A percentile compares a stretch with the other conserved stretches of the same genome.
Evolutionary conservation across 2,113 vertebrate genomes (phyloP).

Genomic region (Theristicus caerulescens): DNA sequence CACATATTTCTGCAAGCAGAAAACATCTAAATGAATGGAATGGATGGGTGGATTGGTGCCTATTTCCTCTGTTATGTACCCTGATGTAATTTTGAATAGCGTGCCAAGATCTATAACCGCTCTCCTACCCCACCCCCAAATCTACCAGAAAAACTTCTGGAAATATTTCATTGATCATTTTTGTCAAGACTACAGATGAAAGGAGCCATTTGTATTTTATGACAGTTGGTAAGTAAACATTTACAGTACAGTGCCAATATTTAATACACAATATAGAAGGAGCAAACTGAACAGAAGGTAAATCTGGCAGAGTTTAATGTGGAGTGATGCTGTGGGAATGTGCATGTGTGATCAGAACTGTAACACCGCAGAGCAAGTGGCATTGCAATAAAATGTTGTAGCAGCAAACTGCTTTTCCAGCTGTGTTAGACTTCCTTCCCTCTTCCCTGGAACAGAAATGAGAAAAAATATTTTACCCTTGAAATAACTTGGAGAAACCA

Average conservation of each 20-base stretch:
- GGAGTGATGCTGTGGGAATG: neutral
- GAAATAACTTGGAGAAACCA: neutral
- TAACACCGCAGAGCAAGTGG: neutral
- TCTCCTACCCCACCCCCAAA: neutral
- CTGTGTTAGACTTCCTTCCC: neutral
- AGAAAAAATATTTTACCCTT: slow-evolving; percentile 6
- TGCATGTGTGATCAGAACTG: neutral
- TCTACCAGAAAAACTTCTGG: neutral
- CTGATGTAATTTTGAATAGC: neutral
- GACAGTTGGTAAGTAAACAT: slow-evolving; percentile 21
- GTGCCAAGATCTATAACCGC: neutral
- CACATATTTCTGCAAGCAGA: neutral
- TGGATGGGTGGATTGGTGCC: neutral
- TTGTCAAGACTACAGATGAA: neutral
- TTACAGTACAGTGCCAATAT: neutral
- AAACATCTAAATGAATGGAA: neutral
- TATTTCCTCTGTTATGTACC: neutral
- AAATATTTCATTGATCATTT: neutral
- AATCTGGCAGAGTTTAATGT: neutral
- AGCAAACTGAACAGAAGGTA: slow-evolving; percentile 23
- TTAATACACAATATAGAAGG: neutral
- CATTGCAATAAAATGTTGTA: neutral
- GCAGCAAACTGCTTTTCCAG: slow-evolving; percentile 2
- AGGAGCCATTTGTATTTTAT: neutral
- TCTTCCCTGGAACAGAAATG: neutral